These are phyloP conservation scores for Elmis aenea DNA, from an alignment of 2,888 invertebrate genomes.

Conservation along the genomic window DNA sequence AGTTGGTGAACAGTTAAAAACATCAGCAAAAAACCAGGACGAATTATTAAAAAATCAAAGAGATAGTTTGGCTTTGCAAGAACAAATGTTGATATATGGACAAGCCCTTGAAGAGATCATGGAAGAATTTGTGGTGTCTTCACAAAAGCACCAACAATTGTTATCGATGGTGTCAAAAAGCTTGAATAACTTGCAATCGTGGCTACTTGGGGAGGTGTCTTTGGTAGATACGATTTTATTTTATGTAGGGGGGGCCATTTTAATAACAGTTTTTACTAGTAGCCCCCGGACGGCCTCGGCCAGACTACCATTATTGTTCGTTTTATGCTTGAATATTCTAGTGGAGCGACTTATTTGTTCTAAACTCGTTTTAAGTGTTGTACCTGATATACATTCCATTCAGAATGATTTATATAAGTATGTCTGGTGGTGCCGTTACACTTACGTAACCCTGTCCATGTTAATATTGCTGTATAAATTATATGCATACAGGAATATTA, in stretches of 20 bases:
- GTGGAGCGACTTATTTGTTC: slow-evolving; percentile 47
- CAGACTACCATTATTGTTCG: slow-evolving; percentile 51
- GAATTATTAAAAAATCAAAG: slow-evolving; percentile 46
- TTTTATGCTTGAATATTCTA: slow-evolving; percentile 50
- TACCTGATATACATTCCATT: slow-evolving; percentile 28
- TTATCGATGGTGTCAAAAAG: slow-evolving; percentile 54
- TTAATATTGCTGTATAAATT: slow-evolving; percentile 38
- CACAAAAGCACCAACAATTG: slow-evolving; percentile 53
- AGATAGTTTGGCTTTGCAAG: slow-evolving; percentile 48
- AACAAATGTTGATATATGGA: slow-evolving; percentile 51
- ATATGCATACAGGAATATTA: slow-evolving; percentile 45
- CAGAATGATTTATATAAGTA: slow-evolving; percentile 44
- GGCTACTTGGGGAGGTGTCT: slow-evolving; percentile 60
- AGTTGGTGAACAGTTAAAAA: slow-evolving; percentile 48
- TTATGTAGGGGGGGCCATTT: slow-evolving; percentile 50
- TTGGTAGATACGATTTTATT: slow-evolving; percentile 60
- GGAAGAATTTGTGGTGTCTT: slow-evolving; percentile 48
- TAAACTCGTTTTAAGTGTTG: slow-evolving; percentile 22
- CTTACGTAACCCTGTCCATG: slow-evolving; percentile 38
- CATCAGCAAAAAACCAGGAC: slow-evolving; percentile 47
- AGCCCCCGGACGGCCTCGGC: slow-evolving; percentile 52
- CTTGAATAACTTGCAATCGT: slow-evolving; percentile 53
- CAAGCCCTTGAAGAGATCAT: slow-evolving; percentile 51
- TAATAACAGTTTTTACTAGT: slow-evolving; percentile 55
- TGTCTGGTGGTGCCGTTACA: slow-evolving; percentile 48